These are phyloP conservation scores for Eupleurogrammus muticus DNA, from an alignment of 2,797 vertebrate genomes.

Conservation along the genomic window DNA sequence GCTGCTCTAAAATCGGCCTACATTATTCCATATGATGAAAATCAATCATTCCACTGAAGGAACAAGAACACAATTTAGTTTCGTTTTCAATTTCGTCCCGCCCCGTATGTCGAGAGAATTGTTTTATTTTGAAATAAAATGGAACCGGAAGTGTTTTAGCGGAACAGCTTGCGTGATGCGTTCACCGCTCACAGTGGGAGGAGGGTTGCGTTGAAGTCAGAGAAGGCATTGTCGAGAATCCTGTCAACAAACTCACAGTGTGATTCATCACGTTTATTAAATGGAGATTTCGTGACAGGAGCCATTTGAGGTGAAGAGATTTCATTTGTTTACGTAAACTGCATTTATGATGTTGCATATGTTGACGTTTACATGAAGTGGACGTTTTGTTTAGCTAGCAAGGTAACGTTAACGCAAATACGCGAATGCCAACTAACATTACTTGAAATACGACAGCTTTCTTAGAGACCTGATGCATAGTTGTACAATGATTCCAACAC, in stretches of 20 bases:
- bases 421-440: slow-evolving; percentile 60
- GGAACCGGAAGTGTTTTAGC: slow-evolving; percentile 52
- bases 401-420: slow-evolving; percentile 55
- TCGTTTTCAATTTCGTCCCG: neutral
- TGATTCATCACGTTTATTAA: slow-evolving; percentile 39
- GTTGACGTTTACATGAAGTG: slow-evolving; percentile 44
- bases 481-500: slow-evolving; percentile 1
- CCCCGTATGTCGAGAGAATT: accelerated
- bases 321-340: neutral
- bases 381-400: slow-evolving; percentile 76
- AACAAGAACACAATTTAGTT: too few species aligned
- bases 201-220: slow-evolving; percentile 65
- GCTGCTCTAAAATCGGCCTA: too few species aligned
- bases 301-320: slow-evolving; percentile 35
- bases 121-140: slow-evolving; percentile 57
- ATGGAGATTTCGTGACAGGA: slow-evolving; percentile 69
- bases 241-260: slow-evolving; percentile 74
- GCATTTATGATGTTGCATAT: slow-evolving; percentile 30
- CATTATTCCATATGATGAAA: too few species aligned
- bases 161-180: slow-evolving; percentile 44
- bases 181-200: slow-evolving; percentile 40
- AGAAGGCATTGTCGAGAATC: slow-evolving; percentile 61
- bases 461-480: slow-evolving; percentile 46
- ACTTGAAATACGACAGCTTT: slow-evolving; percentile 53
- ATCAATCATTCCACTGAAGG: too few species aligned